A percentile compares a stretch with the other conserved stretches of the same genome.
Evolutionary conservation across 2,888 invertebrate genomes (phyloP).

Genomic region (Campoletis raptor): DNA sequence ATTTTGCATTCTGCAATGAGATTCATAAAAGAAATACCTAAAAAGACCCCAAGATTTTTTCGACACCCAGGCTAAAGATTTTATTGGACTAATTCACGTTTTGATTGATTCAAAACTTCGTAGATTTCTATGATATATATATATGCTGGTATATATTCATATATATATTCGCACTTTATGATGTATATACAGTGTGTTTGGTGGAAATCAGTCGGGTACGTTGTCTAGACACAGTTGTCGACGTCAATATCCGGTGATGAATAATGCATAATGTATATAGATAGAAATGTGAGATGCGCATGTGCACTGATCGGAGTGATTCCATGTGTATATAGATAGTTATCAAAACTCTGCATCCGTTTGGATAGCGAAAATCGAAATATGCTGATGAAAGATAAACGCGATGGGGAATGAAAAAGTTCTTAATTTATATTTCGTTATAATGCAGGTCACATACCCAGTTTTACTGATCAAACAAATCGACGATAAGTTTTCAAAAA

Average conservation of each 20-base stretch:
- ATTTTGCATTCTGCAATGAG: neutral
- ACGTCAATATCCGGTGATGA: constrained; percentile 73
- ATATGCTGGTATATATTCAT: neutral
- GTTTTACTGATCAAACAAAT: neutral
- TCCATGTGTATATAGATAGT: constrained; percentile 6
- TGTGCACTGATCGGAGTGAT: constrained; percentile 41
- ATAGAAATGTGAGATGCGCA: constrained; percentile 52
- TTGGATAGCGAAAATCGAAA: constrained; percentile 72
- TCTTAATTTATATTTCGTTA: neutral
- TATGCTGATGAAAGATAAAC: constrained; percentile 7
- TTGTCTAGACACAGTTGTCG: constrained; percentile 74
- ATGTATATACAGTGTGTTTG: constrained; percentile 6
- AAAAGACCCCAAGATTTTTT: neutral
- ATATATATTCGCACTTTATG: neutral
- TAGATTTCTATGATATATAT: neutral
- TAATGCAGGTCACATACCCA: neutral
- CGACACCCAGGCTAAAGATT: neutral
- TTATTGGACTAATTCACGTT: constrained; percentile 8
- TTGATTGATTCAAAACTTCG: neutral
- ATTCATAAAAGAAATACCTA: neutral
- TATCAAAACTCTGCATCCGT: neutral
- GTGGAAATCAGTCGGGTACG: constrained; percentile 62
- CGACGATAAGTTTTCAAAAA: neutral
- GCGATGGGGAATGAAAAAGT: neutral
- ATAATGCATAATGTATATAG: constrained; percentile 73